Percentiles rank a stretch among this genome's conserved stretches.
phyloP scores from a whole-genome alignment of 2,797 vertebrate species.

The Eurystomus glaucurus region DNA sequence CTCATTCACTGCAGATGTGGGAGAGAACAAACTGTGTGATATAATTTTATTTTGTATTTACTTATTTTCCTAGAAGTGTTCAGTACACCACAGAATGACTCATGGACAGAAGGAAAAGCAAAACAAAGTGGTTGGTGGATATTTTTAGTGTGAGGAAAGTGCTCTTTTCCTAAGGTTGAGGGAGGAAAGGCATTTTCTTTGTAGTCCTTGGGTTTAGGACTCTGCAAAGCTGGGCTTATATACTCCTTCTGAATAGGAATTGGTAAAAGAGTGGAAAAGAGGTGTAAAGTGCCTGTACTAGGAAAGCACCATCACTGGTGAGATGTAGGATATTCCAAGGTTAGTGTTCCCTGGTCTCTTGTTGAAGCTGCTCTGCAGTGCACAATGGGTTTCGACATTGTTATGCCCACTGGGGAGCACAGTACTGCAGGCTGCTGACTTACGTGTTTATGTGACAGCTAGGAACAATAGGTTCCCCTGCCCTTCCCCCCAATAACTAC shows the following conservation, averaged over 20 bases:
- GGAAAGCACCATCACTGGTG: neutral
- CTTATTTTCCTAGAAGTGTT: neutral
- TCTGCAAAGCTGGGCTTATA: neutral
- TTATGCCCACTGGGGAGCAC: neutral
- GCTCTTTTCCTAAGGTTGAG: neutral
- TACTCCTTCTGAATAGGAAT: neutral
- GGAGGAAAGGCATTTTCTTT: neutral
- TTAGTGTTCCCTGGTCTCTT: neutral
- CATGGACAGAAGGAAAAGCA: neutral
- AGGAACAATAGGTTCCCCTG: neutral
- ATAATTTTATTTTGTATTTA: neutral
- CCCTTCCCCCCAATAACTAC: neutral
- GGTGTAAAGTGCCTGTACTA: neutral
- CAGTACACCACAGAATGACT: neutral
- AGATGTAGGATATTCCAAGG: slow-evolving; percentile 27
- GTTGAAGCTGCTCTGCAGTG: neutral
- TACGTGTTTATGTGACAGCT: neutral
- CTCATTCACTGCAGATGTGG: neutral
- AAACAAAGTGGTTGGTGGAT: neutral
- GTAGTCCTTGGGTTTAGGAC: neutral
- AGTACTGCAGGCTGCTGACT: neutral
- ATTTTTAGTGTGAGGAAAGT: neutral
- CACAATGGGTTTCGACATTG: neutral
- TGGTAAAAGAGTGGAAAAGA: neutral
- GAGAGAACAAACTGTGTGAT: neutral